These are phyloP conservation scores for Gryllus bimaculatus DNA, from an alignment of 1,140 invertebrate genomes.

Conservation along the genomic window DNA sequence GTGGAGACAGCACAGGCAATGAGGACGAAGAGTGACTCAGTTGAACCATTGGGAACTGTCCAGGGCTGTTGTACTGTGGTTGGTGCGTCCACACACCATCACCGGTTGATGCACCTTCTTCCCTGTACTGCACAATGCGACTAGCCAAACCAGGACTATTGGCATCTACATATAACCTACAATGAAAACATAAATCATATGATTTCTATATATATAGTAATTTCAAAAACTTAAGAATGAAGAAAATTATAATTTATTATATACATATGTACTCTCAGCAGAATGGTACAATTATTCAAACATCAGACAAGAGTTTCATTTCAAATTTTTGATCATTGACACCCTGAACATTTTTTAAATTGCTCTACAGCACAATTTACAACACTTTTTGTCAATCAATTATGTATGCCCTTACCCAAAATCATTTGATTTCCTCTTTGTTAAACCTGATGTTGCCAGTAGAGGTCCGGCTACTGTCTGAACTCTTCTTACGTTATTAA, in stretches of 20 bases:
- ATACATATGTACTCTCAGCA: too few relatives aligned
- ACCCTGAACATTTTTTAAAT: too few relatives aligned
- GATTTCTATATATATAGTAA: too few relatives aligned
- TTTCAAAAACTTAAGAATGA: too few relatives aligned
- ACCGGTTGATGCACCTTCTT: not conserved
- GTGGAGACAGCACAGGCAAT: conserved; percentile 2
- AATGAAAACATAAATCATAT: not conserved
- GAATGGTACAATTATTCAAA: too few relatives aligned
- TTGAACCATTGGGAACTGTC: not conserved
- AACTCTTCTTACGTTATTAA: not conserved
- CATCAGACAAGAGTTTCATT: too few relatives aligned
- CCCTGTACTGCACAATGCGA: not conserved
- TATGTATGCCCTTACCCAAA: not conserved
- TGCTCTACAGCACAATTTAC: too few relatives aligned
- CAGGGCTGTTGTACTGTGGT: not conserved
- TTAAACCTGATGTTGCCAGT: not conserved
- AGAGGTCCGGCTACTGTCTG: not conserved
- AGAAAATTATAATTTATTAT: too few relatives aligned
- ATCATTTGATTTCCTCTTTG: not conserved
- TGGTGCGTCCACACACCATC: not conserved
- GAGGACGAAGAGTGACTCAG: not conserved
- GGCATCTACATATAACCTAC: not conserved
- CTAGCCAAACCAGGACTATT: not conserved
- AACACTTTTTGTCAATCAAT: too few relatives aligned
- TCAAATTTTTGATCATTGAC: too few relatives aligned